phyloP scores from a whole-genome alignment of 1,140 invertebrate genomes.

The Drosophila ironensis region DNA sequence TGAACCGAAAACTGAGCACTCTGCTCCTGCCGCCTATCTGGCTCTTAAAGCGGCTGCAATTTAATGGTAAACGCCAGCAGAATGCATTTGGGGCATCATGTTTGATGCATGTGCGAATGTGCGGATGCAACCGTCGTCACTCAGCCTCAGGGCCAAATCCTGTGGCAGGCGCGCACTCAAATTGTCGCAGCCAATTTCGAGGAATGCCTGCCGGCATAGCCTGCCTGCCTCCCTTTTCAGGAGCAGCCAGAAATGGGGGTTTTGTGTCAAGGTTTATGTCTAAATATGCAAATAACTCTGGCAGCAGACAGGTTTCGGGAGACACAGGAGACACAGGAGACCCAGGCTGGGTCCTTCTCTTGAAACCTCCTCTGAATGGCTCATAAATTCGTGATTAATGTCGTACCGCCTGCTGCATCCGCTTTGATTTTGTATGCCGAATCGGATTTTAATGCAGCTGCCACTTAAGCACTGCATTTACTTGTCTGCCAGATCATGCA shows the following conservation, averaged over 20 bases:
- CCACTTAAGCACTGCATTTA: conserved; percentile 42
- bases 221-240: background rate
- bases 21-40: background rate
- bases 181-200: conserved; percentile 45
- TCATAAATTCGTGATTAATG: conserved; percentile 56
- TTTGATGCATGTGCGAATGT: conserved; percentile 48
- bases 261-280: conserved; percentile 29
- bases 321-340: background rate
- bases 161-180: conserved; percentile 54
- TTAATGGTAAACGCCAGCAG: conserved; percentile 22
- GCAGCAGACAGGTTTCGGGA: background rate
- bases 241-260: background rate
- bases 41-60: conserved; percentile 45
- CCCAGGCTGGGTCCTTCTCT: too few relatives aligned
- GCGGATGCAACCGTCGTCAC: conserved; percentile 30
- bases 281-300: conserved; percentile 53
- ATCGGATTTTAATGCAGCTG: conserved; percentile 48
- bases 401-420: conserved; percentile 1
- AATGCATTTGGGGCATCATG: conserved; percentile 45
- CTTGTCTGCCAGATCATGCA: conserved; percentile 47
- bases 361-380: conserved; percentile 40
- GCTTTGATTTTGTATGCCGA: conserved; percentile 44
- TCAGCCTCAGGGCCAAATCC: conserved; percentile 18
- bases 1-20: conserved; percentile 9
- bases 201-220: too few relatives aligned